Evolutionary conservation across 2,888 invertebrate genomes (phyloP), one percentile per base, ranked within the genome.

Genomic region (Papilio protenor): DNA sequence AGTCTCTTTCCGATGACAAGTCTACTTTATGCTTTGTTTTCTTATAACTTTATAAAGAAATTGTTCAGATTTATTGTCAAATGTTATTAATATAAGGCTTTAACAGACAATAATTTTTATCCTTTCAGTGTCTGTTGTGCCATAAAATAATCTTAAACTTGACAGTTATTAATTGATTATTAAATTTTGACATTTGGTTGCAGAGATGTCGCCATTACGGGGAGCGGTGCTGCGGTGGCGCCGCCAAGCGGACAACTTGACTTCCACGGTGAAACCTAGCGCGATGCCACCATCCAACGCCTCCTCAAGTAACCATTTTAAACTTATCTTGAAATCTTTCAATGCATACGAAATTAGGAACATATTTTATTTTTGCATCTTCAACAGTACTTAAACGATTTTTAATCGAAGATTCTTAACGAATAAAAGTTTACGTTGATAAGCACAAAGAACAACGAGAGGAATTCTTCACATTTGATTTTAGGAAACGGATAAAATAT

Each of bases 221-320:
- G 89, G 86, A 81, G 84, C 88, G 76, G 84, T 90, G 87, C 89
- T 92, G 86, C 92, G 95, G 88, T 92, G 92, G 92, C 94, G 90
- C 87, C 93, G 91, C 81, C 90, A 93, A 75, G 86, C 85, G 77
- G 85, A 83, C 40, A 78, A 72, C 69, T 64, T 10, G 69, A 85
- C 84, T 47, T 77, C 82, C 76, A 72, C 77, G 69, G 80, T 83
- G 73, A 88, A 87, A 47, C 33, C 83, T 16, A 70, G 80, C 73
- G 80, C 83, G 52, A 57, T 57, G 73, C 75, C 78, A 21, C 57
- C 66, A 55, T 2, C 23, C 57, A 76, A 73, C 52, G 75, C 27
- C 45, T 59, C 78, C 40, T 64, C 78, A 78, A 76, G 78, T 78
- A 73, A 33, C 33, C 21, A 21, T 66, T 45, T 61, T 64, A 45